Conservation (phyloP, 2,113 vertebrate genomes). For the Rhinichthys klamathensis region DNA sequence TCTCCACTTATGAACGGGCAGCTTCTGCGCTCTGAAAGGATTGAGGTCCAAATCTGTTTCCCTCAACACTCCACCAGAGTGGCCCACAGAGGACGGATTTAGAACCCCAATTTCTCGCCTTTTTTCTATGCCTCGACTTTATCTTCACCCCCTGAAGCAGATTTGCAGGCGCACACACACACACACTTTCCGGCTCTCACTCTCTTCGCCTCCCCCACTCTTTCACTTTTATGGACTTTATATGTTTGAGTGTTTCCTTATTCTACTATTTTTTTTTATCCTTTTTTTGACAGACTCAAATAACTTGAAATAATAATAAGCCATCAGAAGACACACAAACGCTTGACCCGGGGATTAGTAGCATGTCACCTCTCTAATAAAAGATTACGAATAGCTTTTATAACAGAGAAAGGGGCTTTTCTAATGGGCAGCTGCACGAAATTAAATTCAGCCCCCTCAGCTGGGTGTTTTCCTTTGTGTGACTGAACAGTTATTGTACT, state of each 20-base stretch:
- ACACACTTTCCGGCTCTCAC: not conserved
- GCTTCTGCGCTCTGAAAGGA: conserved; percentile 54
- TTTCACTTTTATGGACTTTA: not conserved
- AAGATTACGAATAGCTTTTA: not conserved
- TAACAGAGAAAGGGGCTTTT: conserved; percentile 13
- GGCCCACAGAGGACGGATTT: not conserved
- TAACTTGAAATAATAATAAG: conserved; percentile 18
- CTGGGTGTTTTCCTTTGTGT: not conserved
- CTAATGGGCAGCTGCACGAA: conserved; percentile 22
- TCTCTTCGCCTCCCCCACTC: not conserved
- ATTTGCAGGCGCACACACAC: not conserved
- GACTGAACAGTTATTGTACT: not conserved
- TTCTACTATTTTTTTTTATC: not conserved
- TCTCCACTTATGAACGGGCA: conserved; percentile 9
- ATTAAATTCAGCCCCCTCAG: conserved; percentile 10
- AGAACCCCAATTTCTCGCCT: conserved; percentile 32
- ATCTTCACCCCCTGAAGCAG: conserved; percentile 9
- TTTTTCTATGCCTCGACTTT: conserved; percentile 11
- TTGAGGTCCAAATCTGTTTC: conserved; percentile 33
- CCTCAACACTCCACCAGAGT: conserved; percentile 9
- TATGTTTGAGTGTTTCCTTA: not conserved
- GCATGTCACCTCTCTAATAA: conserved; percentile 18
- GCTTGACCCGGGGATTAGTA: not conserved
- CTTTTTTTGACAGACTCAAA: not conserved
- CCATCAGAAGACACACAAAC: not conserved